Evolutionary conservation across 2,888 invertebrate genomes (phyloP).

Genomic region (Operophtera brumata): DNA sequence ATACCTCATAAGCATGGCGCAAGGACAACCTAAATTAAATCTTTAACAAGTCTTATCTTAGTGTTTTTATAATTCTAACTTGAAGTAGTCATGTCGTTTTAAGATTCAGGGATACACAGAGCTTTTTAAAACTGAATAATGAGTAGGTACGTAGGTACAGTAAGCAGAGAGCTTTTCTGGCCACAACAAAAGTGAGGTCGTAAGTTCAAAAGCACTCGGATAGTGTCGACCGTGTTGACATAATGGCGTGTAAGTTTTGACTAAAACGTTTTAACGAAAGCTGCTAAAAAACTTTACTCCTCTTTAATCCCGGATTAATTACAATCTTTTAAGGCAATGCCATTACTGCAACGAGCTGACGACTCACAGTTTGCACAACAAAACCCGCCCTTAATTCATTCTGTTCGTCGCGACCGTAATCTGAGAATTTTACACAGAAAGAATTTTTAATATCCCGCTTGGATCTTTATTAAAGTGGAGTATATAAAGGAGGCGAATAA

Average conservation of each 20-base stretch:
- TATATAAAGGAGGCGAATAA: slow-evolving; percentile 48
- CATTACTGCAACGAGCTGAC: slow-evolving; percentile 24
- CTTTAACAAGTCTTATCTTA: too few relatives aligned
- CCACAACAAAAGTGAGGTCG: slow-evolving; percentile 4
- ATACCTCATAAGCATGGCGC: too few relatives aligned
- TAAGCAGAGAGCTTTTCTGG: not conserved
- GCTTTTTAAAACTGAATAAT: slow-evolving; percentile 9
- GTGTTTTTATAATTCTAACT: slow-evolving; percentile 1
- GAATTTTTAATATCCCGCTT: slow-evolving; percentile 70
- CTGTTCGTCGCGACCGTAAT: slow-evolving; percentile 41
- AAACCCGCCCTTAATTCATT: slow-evolving; percentile 48
- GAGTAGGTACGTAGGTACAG: not conserved
- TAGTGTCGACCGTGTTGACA: not conserved
- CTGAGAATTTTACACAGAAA: slow-evolving; percentile 49
- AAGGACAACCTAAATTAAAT: too few relatives aligned
- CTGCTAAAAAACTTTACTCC: slow-evolving; percentile 22
- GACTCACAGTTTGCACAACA: slow-evolving; percentile 52
- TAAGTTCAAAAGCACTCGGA: slow-evolving; percentile 10
- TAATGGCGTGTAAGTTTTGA: not conserved
- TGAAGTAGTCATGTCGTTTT: slow-evolving; percentile 8
- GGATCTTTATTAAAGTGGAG: slow-evolving; percentile 67
- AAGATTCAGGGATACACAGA: slow-evolving; percentile 2
- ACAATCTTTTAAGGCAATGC: slow-evolving; percentile 21
- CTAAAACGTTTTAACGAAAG: slow-evolving; percentile 12
- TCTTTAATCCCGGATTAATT: slow-evolving; percentile 20